Evolutionary conservation across 2,113 vertebrate genomes (phyloP).

Genomic region (Thunnus thynnus): DNA sequence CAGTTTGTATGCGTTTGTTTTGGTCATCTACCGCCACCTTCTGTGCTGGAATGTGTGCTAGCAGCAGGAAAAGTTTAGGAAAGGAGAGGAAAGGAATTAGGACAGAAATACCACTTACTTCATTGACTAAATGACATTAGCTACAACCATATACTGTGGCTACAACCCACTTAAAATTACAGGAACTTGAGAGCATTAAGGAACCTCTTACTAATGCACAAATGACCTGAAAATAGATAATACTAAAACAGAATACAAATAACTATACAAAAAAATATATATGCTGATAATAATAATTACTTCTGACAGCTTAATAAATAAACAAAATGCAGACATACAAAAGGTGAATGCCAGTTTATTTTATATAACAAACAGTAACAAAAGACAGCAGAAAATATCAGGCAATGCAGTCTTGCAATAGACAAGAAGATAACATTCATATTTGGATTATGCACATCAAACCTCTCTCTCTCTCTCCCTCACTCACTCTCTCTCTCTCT

Average conservation of each 20-base stretch:
- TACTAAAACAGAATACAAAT: not conserved
- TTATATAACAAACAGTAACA: slow-evolving; percentile 80
- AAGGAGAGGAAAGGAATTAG: not conserved
- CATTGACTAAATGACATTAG: no score
- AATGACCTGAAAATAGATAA: not conserved
- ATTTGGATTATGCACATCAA: slow-evolving; percentile 60
- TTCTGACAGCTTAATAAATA: not conserved
- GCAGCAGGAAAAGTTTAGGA: no score
- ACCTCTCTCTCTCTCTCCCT: not conserved
- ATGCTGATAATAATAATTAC: not conserved
- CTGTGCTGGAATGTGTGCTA: slow-evolving; percentile 2
- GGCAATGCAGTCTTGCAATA: slow-evolving; percentile 66
- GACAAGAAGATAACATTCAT: slow-evolving; percentile 68
- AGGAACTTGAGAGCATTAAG: not conserved
- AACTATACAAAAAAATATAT: not conserved
- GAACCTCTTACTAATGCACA: not conserved
- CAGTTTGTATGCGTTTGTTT: not conserved
- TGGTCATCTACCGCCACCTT: slow-evolving; percentile 36
- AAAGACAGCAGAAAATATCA: slow-evolving; percentile 77
- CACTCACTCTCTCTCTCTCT: not conserved
- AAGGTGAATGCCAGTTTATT: slow-evolving; percentile 68
- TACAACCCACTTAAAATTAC: not conserved
- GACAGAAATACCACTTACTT: no score
- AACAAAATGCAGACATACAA: slow-evolving; percentile 45
- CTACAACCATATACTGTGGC: no score